Percentiles rank a stretch among this genome's conserved stretches.
phyloP scores from a whole-genome alignment of 2,797 vertebrate species.

The Coluber constrictor region DNA sequence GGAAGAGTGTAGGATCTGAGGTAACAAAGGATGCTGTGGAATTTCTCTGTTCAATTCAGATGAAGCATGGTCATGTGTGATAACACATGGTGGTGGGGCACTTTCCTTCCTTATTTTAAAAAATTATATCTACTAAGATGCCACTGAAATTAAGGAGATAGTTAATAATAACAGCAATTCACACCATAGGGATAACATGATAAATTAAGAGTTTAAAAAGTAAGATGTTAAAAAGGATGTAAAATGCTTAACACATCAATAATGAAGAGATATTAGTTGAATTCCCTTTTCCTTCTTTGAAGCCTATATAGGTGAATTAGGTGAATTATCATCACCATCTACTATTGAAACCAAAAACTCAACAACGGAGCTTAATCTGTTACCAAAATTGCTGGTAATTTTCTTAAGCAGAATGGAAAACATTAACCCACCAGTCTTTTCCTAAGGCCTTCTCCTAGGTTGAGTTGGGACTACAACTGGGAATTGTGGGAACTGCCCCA shows the following conservation, averaged over 20 bases:
- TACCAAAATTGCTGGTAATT: not conserved
- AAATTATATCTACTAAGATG: not conserved
- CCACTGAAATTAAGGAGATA: not conserved
- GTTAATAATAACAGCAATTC: not conserved
- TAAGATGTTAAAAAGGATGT: too few species aligned
- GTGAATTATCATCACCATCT: not conserved
- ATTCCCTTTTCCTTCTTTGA: too few species aligned
- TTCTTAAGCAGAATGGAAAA: not conserved
- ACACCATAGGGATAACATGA: not conserved
- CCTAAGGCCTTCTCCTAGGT: not conserved
- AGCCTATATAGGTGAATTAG: not conserved
- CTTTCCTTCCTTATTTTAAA: not conserved
- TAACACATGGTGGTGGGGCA: too few species aligned
- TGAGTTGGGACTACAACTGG: not conserved
- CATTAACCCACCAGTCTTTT: not conserved
- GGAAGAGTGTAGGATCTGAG: not conserved
- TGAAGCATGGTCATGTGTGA: not conserved
- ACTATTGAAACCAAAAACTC: not conserved
- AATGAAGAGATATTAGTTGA: not conserved
- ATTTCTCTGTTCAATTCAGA: not conserved
- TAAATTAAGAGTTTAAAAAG: not conserved
- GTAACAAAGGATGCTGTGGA: not conserved
- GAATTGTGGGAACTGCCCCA: not conserved
- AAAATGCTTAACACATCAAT: not conserved
- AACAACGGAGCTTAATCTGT: not conserved